A percentile compares a stretch with the other conserved stretches of the same genome.
Evolutionary conservation across 37 sponge, comb jelly and placozoan genomes (phyloP).

Genomic region (Bolinopsis microptera): DNA sequence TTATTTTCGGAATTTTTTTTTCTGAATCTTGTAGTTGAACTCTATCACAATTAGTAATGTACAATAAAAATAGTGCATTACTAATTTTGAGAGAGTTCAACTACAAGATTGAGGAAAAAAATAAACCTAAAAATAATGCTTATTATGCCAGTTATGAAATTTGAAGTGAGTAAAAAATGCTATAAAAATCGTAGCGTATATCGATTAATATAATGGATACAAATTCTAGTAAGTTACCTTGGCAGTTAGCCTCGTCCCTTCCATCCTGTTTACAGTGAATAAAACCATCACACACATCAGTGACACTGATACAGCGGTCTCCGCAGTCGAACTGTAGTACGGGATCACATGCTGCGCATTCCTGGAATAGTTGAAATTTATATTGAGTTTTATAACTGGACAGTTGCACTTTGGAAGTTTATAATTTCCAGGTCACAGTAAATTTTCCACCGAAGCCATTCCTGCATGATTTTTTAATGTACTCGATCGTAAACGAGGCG

Average conservation of each 20-base stretch:
- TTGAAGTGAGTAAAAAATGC: no score
- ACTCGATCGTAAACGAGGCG: no score
- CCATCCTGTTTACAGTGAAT: neutral
- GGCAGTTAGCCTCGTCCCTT: neutral
- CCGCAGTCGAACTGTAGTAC: neutral
- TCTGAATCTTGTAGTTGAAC: neutral
- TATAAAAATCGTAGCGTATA: no score
- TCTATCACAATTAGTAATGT: neutral
- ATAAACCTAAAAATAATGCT: neutral
- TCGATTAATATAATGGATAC: no score
- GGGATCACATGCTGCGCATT: conserved; percentile 2
- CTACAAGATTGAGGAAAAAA: neutral
- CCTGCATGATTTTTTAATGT: no score
- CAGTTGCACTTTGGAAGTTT: no score
- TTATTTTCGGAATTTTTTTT: neutral
- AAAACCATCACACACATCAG: neutral
- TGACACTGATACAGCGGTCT: neutral
- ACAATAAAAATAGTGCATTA: neutral
- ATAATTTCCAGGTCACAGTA: no score
- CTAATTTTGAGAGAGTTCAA: neutral
- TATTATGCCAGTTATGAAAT: no score
- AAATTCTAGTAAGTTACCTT: neutral
- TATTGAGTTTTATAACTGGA: no score
- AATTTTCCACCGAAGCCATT: no score
- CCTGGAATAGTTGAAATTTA: neutral